Percentiles rank a stretch among this genome's conserved stretches.
These are phyloP conservation scores for Eudiplozoon nipponicum DNA, from an alignment of 2,888 invertebrate genomes.

Conservation along the genomic window DNA sequence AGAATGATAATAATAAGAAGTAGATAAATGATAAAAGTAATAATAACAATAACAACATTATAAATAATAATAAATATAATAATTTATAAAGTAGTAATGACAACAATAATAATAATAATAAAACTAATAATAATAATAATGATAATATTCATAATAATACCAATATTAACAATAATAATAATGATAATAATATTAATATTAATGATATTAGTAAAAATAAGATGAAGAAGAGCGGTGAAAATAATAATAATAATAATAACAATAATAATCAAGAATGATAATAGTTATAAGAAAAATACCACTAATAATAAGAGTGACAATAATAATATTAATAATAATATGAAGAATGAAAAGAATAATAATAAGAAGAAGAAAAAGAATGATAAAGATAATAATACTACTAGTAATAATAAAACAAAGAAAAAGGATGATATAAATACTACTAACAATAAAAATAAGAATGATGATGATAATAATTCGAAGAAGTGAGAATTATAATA, in stretches of 20 bases:
- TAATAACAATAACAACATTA: too few relatives aligned
- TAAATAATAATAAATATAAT: background rate
- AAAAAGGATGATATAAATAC: background rate
- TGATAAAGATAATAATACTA: background rate
- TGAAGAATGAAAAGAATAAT: background rate
- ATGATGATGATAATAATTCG: background rate
- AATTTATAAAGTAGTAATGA: background rate
- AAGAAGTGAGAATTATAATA: background rate
- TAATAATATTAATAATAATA: background rate
- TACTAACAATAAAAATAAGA: background rate
- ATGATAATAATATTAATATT: background rate
- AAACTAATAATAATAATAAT: background rate
- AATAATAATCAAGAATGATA: background rate
- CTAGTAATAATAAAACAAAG: background rate
- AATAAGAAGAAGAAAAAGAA: background rate
- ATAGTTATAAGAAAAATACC: background rate
- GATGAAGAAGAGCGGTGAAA: background rate
- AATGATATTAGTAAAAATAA: background rate
- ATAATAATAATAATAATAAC: constrained; percentile 2
- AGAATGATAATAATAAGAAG: too few relatives aligned
- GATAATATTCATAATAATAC: background rate
- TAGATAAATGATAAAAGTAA: background rate
- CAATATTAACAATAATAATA: constrained; percentile 1
- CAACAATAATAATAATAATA: constrained; percentile 2
- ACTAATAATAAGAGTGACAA: background rate